Evolutionary conservation across 1,140 invertebrate genomes (phyloP), one percentile per base, ranked within the genome.

Genomic region (Phenacoccus solenopsis): DNA sequence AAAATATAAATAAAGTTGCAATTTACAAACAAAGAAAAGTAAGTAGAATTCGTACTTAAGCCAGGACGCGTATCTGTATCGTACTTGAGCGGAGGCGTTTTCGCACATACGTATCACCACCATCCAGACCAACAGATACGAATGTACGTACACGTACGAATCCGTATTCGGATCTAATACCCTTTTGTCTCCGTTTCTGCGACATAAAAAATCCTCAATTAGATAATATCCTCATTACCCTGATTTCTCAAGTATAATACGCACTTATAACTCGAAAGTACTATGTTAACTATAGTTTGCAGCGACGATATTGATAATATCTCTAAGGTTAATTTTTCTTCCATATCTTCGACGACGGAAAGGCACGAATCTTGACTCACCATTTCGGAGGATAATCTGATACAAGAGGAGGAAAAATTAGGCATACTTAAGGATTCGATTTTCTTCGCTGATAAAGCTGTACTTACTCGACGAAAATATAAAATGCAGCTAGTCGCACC

Each of bases 51-150:
- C 70, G 59, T 75, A 72, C 12, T 70, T 70, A 68, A 78, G 79
- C 57, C 69, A 85, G 74, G 84, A 84, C n/a, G 86, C 84, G 76
- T 89, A 90, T 61, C 88, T 82, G 74, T 85, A 87, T 20, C 87
- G 80, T 72, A 91, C 78, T 79, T 88, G 84, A 24, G 85, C 82
- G 70, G 85, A 80, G 16, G 88, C 84, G 71, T 82, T 79, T 69
- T 83, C 82, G 75, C 89, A 88, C 67, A 90, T 83, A 28, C 84
- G 79, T n/a, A 93, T 76, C 12, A 91, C 76, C 57, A 88, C 80
- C 74, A 84, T 83, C 91, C 91, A 94, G 2, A 86, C 76, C 0
- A 92, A 77, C 30, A 93, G 78, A 78, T 91, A 93, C 21, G 59
- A 64, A 27, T 64, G 59, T 24, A 64, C 59, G 16, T 64, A 64